Base-by-base conservation (phyloP, 2,888 invertebrate genomes). In the Latrodectus hesperus region DNA sequence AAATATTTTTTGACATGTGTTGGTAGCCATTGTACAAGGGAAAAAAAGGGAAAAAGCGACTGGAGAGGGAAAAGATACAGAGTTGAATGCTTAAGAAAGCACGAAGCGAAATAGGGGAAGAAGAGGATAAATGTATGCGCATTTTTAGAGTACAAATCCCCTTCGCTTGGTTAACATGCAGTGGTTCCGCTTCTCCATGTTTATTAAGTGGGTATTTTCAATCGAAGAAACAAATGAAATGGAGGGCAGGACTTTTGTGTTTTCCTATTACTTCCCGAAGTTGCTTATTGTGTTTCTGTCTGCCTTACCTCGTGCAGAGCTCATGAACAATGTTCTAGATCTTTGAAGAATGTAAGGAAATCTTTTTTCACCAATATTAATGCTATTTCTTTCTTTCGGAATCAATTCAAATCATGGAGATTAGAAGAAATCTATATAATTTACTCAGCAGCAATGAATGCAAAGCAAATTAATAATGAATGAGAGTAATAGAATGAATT, bases 201-300 rank as follows among this genome's bases (percentile, higher is more conserved):
- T 87, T 87, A 87, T 87, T 87, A 87, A 87, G 87, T 82, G 76
- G 71, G 87, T 77, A 73, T 81, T 81, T 81, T 81, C 87, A 82
- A 82, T 87, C 67, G 82, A 60, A 82, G 75, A 79, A 85, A 79
- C 85, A 85, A 85, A 84, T 84, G 78, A 84, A 85, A 79, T 52
- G 78, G 73, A 84, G 65, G 72, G 53, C 16, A 53, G 16, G 52
- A 55, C 49, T 49, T 52, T 51, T 72, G 70, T 67, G 60, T 65
- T 77, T 38, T 38, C 38, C 38, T 38, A 38, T 38, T 38, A 38
- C 38, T 38, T 38, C 4, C 38, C 64, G 22, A 38, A 67, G 64
- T 75, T 75, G 26, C 55, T 55, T 60, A n/a, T 10, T n/a, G 49
- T 49, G 26, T 22, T 16, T 49, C 51, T 0, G 71, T 9, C n/a